These are phyloP conservation scores for Belgica antarctica DNA, from an alignment of 2,888 invertebrate species.

Conservation along the genomic window DNA sequence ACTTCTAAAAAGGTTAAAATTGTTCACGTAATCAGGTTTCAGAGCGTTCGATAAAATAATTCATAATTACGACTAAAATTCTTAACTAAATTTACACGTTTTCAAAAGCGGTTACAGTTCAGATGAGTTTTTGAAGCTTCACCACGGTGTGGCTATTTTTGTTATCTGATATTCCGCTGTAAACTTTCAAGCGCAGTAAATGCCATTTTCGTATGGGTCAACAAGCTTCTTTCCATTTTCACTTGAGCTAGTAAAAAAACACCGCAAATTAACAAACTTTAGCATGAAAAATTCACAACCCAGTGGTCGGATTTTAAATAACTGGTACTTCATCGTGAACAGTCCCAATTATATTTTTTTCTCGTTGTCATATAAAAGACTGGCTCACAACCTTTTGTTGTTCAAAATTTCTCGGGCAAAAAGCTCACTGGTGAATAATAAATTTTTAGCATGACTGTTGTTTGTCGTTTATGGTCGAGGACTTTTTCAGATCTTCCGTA, in stretches of 20 bases:
- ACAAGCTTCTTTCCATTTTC: neutral
- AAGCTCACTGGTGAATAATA: neutral
- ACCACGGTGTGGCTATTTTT: no score
- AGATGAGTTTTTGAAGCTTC: no score
- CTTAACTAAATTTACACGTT: neutral
- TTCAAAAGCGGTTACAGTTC: no score
- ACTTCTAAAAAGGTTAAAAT: no score
- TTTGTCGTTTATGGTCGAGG: no score
- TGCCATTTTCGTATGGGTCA: neutral
- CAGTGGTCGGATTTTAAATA: neutral
- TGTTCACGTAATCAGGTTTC: neutral
- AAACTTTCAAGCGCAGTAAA: neutral
- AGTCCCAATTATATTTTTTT: no score
- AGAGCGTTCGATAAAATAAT: neutral
- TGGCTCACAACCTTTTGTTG: no score
- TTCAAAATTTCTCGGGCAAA: neutral
- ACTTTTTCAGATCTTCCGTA: no score
- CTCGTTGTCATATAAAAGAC: no score
- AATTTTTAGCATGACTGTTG: neutral
- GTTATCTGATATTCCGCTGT: no score
- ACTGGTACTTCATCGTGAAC: no score
- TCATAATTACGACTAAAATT: neutral
- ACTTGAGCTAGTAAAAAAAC: neutral
- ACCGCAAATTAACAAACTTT: neutral
- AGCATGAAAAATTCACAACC: neutral